Base-by-base conservation (phyloP, 2,888 invertebrate species). In the Diaperis boleti region DNA sequence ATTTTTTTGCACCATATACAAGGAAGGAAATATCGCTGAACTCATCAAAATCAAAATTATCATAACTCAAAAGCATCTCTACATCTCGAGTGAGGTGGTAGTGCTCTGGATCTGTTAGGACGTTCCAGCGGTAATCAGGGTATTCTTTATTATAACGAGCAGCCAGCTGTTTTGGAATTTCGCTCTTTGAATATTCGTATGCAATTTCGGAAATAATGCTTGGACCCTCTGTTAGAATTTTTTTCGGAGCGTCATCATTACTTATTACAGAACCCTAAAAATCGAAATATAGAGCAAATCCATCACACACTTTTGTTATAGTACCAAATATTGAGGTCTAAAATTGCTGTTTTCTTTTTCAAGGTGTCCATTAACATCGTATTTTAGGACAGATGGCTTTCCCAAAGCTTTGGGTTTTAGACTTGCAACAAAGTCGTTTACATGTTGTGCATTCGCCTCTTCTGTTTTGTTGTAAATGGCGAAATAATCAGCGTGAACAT, bases 41-140 rank as follows among this genome's bases (percentile, higher is more conserved):
- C 3, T 44, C 44, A 11, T 44, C 42, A 8, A 56, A 31, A 37
- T 59, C 59, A 11, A 59, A 50, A 50, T 59, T 50, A 17, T 59
- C 59, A 7, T 26, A 44, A 11, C 15, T 18, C 14, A 59, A 31
- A 1, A 20, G 13, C 1, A 59, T 11, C 5, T 20, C 14, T 8
- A 59, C 31, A 29, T 59, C 59, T 22, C 42, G 39, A 2, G 41
- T 41, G 15, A 59, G 11, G 22, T 39, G 39, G 26, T 45, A 39
- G 15, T 59, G n/a, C 13, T 29, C 18, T 8, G 59, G 35, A 31
- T 50, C n/a, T 3, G 8, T 11, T 8, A 59, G 2, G 3, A 59
- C 50, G n/a, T 18, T 8, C 59, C 59, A 59, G 14, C 41, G 37
- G 41, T 59, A 59, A n/a, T 59, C 20, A 1, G 59, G 59, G 22